Evolutionary conservation across 2,888 invertebrate species (phyloP), one percentile per base, ranked within the genome.

Genomic region (Loripinus fragilis): DNA sequence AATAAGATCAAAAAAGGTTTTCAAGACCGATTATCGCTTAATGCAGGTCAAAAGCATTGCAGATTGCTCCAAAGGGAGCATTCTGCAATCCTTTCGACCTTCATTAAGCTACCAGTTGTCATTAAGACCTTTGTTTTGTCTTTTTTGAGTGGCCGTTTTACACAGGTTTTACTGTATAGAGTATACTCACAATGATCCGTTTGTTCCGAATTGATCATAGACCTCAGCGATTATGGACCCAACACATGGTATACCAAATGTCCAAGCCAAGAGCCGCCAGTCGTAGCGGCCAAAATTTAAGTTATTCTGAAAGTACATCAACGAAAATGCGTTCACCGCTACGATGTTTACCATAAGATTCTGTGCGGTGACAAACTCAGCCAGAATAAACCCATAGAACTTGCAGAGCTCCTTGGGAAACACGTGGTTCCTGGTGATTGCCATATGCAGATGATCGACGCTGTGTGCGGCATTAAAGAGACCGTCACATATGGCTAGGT

Each of bases 261-360:
- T 81, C 60, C 75, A 81, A 0, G 74, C 30, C 12, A 85, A 42
- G 12, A 81, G 60, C 15, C 64, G 68, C 77, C 80, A 81, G n/a
- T 85, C 84, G 23, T 67, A 69, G 2, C 65, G 64, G 8, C 84
- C 84, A 60, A 81, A 80, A 20, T 78, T 48, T 23, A 85, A 20
- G 23, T 79, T 64, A 15, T 73, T 85, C 25, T 65, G 68, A 42
- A 74, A 81, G 41, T 76, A 78, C 64, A 85, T 81, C 38, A 85
- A 50, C 66, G 81, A 50, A 42, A 85, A 85, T 0, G 80, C 81
- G 48, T 85, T 85, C 7, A 85, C 69, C 0, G 84, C 84, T 0
- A 85, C 80, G 2, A 85, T 45, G 45, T 81, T 81, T 0, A 85
- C 84, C 76, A 85, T 71, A 30, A 85, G 67, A 66, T 74, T 81